These are phyloP conservation scores for Geococcyx californianus DNA, from an alignment of 2,113 vertebrate species.

Conservation along the genomic window DNA sequence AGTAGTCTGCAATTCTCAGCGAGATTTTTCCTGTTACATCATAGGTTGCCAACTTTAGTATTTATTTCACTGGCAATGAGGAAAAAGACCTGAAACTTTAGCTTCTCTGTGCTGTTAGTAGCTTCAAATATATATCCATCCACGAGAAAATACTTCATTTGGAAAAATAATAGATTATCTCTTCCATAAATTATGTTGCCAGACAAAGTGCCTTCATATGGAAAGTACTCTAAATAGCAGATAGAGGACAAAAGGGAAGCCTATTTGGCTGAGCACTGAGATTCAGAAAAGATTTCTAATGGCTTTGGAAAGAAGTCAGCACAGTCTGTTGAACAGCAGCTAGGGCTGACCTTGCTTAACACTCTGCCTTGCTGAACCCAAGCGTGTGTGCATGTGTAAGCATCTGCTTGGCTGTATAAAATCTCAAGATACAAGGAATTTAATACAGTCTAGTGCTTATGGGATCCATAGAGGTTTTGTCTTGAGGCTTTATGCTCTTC, in stretches of 20 bases:
- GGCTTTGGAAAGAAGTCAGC: not conserved
- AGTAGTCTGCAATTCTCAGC: not conserved
- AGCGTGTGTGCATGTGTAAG: not conserved
- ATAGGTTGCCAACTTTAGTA: not conserved
- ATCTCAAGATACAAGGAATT: not conserved
- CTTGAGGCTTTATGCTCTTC: not conserved
- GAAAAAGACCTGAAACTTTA: constrained; percentile 36
- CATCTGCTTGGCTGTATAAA: not conserved
- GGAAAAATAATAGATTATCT: constrained; percentile 22
- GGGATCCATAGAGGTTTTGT: not conserved
- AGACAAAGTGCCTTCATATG: constrained; percentile 4
- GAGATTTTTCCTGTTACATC: constrained; percentile 12
- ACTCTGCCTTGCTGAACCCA: not conserved
- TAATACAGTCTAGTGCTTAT: not conserved
- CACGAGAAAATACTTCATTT: constrained; percentile 19
- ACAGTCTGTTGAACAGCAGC: not conserved
- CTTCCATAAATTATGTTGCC: constrained; percentile 2
- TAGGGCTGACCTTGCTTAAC: not conserved
- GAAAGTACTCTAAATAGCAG: constrained; percentile 6
- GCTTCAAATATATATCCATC: constrained; percentile 2
- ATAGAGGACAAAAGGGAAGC: not conserved
- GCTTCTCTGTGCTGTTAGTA: not conserved
- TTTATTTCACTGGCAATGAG: constrained; percentile 36
- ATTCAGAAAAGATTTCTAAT: not conserved
- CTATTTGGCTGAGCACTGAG: not conserved